Conservation (phyloP, 1,140 invertebrate species). For the Ridgeia piscesae region DNA sequence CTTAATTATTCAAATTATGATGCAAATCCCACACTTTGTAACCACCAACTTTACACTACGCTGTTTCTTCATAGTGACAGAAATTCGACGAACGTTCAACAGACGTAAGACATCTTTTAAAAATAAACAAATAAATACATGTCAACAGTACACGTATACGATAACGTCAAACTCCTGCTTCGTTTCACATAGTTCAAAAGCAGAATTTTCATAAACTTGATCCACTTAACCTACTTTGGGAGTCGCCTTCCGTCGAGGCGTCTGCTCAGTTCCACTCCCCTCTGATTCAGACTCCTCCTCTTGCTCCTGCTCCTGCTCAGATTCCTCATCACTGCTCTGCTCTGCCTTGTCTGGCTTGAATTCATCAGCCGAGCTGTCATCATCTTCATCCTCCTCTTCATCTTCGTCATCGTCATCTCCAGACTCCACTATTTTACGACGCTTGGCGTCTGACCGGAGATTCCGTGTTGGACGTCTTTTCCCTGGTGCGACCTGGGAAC, state of each 20-base stretch:
- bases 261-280: not conserved
- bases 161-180: not conserved
- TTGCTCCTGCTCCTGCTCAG: not conserved
- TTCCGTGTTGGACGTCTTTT: not conserved
- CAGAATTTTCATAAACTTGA: not conserved
- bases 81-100: no score
- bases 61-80: not conserved
- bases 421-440: slow-evolving; percentile 20
- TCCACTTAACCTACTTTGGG: not conserved
- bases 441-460: slow-evolving; percentile 14
- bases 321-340: not conserved
- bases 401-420: slow-evolving; percentile 11
- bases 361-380: slow-evolving; percentile 14
- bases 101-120: not conserved
- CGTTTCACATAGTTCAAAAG: not conserved
- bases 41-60: not conserved
- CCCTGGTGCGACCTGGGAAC: not conserved
- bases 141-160: not conserved
- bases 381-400: slow-evolving; percentile 19
- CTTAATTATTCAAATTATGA: not conserved
- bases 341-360: slow-evolving; percentile 13
- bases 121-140: not conserved
- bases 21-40: not conserved
- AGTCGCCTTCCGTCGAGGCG: not conserved
- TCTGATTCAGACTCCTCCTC: not conserved